Evolutionary conservation across 2,113 vertebrate genomes (phyloP).

Genomic region (Nycticebus coucang): DNA sequence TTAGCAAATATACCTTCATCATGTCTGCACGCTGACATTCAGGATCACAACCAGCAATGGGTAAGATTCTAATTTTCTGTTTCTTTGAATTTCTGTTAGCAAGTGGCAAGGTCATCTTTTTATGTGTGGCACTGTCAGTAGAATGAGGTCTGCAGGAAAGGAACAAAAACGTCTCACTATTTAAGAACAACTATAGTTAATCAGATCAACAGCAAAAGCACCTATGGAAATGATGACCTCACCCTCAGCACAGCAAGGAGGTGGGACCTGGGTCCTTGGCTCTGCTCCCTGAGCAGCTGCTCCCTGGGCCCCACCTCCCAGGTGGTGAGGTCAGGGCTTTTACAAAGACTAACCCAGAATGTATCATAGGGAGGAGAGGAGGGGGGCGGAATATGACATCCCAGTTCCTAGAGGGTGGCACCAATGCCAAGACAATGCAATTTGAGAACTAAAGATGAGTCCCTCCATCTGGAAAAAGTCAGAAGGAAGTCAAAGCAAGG

Average conservation of each 20-base stretch:
- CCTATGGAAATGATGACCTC: accelerated
- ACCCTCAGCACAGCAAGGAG: background rate
- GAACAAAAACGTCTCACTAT: background rate
- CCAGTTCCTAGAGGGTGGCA: background rate
- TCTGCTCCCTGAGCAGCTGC: background rate
- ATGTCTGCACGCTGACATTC: constrained; percentile 94
- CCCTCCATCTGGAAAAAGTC: background rate
- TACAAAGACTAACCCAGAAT: background rate
- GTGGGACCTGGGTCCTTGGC: too few relatives aligned
- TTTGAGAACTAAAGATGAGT: background rate
- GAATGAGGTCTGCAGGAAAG: constrained; percentile 91
- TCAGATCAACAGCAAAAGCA: background rate
- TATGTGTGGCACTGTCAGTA: constrained; percentile 95
- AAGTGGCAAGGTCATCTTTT: constrained; percentile 96
- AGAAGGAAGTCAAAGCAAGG: background rate
- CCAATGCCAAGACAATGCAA: background rate
- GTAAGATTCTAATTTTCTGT: constrained; percentile 95
- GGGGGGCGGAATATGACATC: background rate
- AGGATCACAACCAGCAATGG: constrained; percentile 93
- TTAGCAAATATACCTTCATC: constrained; percentile 89
- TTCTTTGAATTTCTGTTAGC: constrained; percentile 94
- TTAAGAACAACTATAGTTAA: background rate
- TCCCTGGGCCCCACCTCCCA: background rate
- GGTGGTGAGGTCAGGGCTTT: background rate
- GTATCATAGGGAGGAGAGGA: background rate